Percentiles rank a stretch among this genome's conserved stretches.
phyloP scores from a whole-genome alignment of 2,113 vertebrate species.

The Phalacrocorax brasilianus region DNA sequence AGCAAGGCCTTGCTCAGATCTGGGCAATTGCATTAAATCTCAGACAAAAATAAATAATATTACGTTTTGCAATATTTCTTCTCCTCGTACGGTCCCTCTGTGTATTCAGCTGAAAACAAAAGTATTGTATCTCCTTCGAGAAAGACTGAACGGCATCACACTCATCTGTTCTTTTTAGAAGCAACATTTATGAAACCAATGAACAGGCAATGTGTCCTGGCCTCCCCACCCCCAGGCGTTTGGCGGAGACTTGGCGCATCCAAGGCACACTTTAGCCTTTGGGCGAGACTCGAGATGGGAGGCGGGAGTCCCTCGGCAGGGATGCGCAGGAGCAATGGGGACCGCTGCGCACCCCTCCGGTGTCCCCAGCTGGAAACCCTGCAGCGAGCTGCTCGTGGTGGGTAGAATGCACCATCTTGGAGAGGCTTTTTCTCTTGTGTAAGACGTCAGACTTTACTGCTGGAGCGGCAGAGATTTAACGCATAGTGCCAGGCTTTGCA shows the following conservation, averaged over 20 bases:
- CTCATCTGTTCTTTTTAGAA: background rate
- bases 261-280: background rate
- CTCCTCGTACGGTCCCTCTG: accelerated
- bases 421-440: background rate
- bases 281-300: accelerated
- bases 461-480: background rate
- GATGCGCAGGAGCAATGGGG: accelerated
- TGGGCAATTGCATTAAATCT: background rate
- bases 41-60: background rate
- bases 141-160: background rate
- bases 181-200: background rate
- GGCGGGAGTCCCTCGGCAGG: accelerated
- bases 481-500: background rate
- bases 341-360: accelerated
- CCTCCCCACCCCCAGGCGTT: background rate
- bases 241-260: background rate
- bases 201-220: accelerated
- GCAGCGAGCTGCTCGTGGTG: background rate
- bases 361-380: background rate
- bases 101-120: background rate
- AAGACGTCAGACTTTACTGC: background rate
- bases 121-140: background rate
- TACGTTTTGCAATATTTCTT: background rate
- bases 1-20: background rate
- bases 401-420: background rate